A percentile compares a stretch with the other conserved stretches of the same genome.
These are phyloP conservation scores for Enteromius radiatus DNA, from an alignment of 2,797 vertebrate species.

Conservation along the genomic window DNA sequence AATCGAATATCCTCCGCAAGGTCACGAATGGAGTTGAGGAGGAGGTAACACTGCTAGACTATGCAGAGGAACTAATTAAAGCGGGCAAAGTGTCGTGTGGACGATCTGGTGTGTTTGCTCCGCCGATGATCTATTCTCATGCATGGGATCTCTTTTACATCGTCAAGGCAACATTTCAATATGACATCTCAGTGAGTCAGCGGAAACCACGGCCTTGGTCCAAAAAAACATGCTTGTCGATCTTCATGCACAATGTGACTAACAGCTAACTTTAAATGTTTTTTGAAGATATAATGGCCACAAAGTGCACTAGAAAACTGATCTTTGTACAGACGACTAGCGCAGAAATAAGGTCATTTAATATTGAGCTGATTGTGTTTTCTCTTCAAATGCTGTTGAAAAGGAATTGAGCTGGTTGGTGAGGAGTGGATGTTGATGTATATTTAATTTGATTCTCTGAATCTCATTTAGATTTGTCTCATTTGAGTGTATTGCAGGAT, in stretches of 20 bases:
- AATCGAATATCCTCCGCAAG: slow-evolving; percentile 3
- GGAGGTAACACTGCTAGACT: slow-evolving; percentile 8
- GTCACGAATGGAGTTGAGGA: neutral
- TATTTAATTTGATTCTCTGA: neutral
- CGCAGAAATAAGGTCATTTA: neutral
- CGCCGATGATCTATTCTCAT: slow-evolving; percentile 38
- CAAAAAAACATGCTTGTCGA: slow-evolving; percentile 36
- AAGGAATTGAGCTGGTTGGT: neutral
- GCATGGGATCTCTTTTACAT: slow-evolving; percentile 43
- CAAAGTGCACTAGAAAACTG: slow-evolving; percentile 9
- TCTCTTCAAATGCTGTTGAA: neutral
- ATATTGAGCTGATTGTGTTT: neutral
- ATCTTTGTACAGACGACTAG: neutral
- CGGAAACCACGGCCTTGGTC: slow-evolving; percentile 30
- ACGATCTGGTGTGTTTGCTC: slow-evolving; percentile 45
- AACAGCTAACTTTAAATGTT: slow-evolving; percentile 1
- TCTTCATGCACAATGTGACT: slow-evolving; percentile 21
- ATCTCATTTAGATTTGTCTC: neutral
- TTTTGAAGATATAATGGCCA: neutral
- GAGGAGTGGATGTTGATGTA: neutral
- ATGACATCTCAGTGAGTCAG: slow-evolving; percentile 56
- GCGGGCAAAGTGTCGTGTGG: neutral
- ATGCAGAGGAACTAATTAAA: slow-evolving; percentile 22
- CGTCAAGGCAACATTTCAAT: slow-evolving; percentile 54
- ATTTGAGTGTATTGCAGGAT: neutral